Evolutionary conservation across 1,140 invertebrate species (phyloP).

Genomic region (Ephestia elutella): DNA sequence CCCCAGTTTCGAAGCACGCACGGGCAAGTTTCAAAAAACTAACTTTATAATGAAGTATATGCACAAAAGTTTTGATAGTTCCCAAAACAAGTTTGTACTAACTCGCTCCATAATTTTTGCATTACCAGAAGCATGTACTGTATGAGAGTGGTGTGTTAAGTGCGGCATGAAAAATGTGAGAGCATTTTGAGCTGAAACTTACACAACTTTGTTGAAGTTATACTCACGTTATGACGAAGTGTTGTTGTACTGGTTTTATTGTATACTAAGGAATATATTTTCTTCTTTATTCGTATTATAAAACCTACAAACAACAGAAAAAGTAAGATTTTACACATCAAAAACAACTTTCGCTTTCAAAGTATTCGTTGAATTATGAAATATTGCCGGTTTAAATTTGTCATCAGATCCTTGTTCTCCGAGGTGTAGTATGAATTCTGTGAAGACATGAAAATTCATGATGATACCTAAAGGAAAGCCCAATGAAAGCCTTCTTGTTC

Average conservation of each 20-base stretch:
- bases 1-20: neutral
- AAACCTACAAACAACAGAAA: too few species aligned
- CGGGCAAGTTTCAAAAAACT: neutral
- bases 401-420: neutral
- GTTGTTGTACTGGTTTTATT: neutral
- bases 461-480: neutral
- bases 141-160: neutral
- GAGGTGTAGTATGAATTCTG: neutral
- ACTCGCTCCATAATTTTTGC: neutral
- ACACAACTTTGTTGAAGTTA: neutral
- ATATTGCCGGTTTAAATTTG: too few species aligned
- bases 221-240: neutral
- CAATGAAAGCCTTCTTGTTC: slow-evolving; percentile 3
- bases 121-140: neutral
- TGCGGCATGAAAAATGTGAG: slow-evolving; percentile 3
- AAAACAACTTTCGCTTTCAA: too few species aligned
- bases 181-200: neutral
- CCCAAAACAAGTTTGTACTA: neutral
- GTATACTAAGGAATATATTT: too few species aligned
- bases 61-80: slow-evolving; percentile 1
- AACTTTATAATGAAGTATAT: slow-evolving; percentile 8
- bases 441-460: slow-evolving; percentile 8
- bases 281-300: neutral
- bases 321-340: too few species aligned
- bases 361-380: too few species aligned